Conservation (phyloP, 2,113 vertebrate species). For the Syrmaticus mikado region DNA sequence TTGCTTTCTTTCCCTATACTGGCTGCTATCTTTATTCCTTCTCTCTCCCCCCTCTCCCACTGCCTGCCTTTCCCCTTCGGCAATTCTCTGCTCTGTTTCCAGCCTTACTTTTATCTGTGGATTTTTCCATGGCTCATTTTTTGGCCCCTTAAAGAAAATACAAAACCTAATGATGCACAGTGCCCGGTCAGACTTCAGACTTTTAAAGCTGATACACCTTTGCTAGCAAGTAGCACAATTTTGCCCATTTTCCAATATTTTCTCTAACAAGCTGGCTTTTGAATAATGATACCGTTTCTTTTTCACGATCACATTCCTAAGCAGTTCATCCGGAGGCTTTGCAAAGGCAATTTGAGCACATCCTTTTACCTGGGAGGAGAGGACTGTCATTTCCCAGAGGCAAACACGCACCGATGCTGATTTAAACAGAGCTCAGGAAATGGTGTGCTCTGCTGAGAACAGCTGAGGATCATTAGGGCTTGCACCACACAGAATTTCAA, state of each 20-base stretch:
- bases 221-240: not conserved
- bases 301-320: not conserved
- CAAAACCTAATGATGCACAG: not conserved
- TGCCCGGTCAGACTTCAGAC: not conserved
- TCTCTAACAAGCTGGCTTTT: not conserved
- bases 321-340: conserved; percentile 46
- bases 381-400: conserved; percentile 27
- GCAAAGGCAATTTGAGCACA: conserved; percentile 6
- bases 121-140: conserved; percentile 10
- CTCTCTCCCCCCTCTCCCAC: not conserved
- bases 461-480: not conserved
- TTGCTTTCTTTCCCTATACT: not conserved
- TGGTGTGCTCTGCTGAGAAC: not conserved
- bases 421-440: conserved; percentile 5
- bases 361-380: not conserved
- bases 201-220: not conserved
- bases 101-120: conserved; percentile 9
- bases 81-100: conserved; percentile 16
- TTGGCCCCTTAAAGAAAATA: not conserved
- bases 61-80: not conserved
- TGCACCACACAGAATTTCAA: not conserved
- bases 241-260: not conserved
- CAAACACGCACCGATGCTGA: not conserved
- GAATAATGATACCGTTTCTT: not conserved
- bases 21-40: conserved; percentile 9